A percentile compares a stretch with the other conserved stretches of the same genome.
These are phyloP conservation scores for Eristalinus sepulchralis DNA, from an alignment of 2,888 invertebrate genomes.

Conservation along the genomic window DNA sequence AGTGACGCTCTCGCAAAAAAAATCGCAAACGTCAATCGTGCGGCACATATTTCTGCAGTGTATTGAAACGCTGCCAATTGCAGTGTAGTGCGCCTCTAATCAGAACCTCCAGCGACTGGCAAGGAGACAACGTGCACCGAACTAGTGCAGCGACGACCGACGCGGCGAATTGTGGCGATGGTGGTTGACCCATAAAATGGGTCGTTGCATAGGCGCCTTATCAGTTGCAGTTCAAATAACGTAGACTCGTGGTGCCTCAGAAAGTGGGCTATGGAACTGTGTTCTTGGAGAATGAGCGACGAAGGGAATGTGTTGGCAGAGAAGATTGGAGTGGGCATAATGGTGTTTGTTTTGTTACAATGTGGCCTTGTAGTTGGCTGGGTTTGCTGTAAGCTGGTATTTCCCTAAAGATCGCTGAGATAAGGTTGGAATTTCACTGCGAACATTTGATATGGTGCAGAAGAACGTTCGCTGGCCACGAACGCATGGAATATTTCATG, in stretches of 20 bases:
- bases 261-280: conserved; percentile 62
- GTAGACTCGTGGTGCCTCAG: conserved; percentile 42
- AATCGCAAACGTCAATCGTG: conserved; percentile 20
- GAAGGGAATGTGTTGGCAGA: too few relatives aligned
- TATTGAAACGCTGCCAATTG: conserved; percentile 62
- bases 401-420: neutral
- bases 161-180: conserved; percentile 19
- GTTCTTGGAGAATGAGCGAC: too few relatives aligned
- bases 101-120: conserved; percentile 41
- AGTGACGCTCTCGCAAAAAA: conserved; percentile 30
- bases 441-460: too few relatives aligned
- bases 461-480: too few relatives aligned
- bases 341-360: neutral
- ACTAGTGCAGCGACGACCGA: neutral
- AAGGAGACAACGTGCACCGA: conserved; percentile 13
- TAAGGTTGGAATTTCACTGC: neutral
- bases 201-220: conserved; percentile 62
- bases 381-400: neutral
- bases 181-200: conserved; percentile 63
- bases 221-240: conserved; percentile 66
- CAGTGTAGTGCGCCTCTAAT: conserved; percentile 40
- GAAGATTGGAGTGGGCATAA: neutral
- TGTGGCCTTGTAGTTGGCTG: conserved; percentile 4
- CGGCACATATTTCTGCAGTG: conserved; percentile 54
- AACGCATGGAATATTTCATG: too few relatives aligned